Evolutionary conservation across 2,113 vertebrate genomes (phyloP), one percentile per base, ranked within the genome.

Genomic region (Puma concolor): DNA sequence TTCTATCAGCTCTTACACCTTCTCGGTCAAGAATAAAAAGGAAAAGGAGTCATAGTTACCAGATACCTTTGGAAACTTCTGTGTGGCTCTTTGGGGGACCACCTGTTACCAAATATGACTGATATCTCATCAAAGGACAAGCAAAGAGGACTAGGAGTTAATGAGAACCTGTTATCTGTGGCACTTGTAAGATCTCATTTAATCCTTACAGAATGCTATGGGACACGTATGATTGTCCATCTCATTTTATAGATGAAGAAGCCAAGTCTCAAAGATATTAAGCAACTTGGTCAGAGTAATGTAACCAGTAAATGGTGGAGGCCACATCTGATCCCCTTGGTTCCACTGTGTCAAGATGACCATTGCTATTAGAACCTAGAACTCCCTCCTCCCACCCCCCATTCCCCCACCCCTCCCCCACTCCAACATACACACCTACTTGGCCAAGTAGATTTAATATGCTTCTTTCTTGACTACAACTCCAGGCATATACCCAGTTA

Each of bases 21-120:
- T 95, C 86, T 48, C 66, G 13, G 33, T 36, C 25, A 33, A 77
- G 29, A 69, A 85, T 66, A 14, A 71, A 84, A 67, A 94, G n/a
- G 33, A 86, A 91, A 77, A 91, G 27, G 6, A 86, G 2, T 14
- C 76, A 76, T 6, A 44, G 29, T 71, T 94, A 27, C 19, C 29
- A 17, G 25, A 63, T 23, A 90, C 48, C 36, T 90, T 72, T 84
- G 81, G 66, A 72, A 97, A 41, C 29, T 31, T 54, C 23, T 74
- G 2, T 36, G 38, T 79, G 82, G 16, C 29, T 52, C 5, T 83
- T 76, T 72, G 50, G 25, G 36, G 36, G 52, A 74, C 13, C 9
- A 87, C 25, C 5, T 71, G 0, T 66, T 87, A 79, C 9, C 63
- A 90, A n/a, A 67, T 36, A 79, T 9, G 41, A 88, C 38, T 31